phyloP scores from a whole-genome alignment of 2,888 invertebrate genomes.

The Agonum fuliginosum region DNA sequence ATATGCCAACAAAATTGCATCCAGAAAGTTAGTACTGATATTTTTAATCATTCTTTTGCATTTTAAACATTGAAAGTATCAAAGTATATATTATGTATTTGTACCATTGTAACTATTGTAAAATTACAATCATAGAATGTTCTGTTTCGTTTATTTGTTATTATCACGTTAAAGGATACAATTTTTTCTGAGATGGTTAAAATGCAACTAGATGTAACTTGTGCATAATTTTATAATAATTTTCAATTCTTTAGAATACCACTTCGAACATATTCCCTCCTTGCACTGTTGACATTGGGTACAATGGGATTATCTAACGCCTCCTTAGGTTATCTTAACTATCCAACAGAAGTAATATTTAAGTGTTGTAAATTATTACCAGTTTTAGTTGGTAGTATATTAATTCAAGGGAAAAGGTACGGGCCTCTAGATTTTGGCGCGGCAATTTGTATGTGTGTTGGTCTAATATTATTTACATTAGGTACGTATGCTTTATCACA shows the following conservation, averaged over 20 bases:
- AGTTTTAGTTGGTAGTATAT: constrained; percentile 93
- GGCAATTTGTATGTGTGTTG: constrained; percentile 90
- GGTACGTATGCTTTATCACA: constrained; percentile 74
- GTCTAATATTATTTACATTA: constrained; percentile 92
- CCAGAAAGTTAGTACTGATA: constrained; percentile 68
- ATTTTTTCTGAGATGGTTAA: too few relatives aligned
- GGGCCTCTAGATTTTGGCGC: constrained; percentile 89
- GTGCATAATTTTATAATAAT: background rate
- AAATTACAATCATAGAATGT: too few relatives aligned
- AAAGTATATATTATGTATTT: background rate
- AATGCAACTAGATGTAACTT: background rate
- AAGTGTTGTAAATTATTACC: constrained; percentile 98
- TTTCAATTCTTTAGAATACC: constrained; percentile 83
- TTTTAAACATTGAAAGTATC: too few relatives aligned
- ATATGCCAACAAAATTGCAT: constrained; percentile 76
- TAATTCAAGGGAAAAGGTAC: constrained; percentile 93
- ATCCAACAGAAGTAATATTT: constrained; percentile 97
- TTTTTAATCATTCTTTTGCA: background rate
- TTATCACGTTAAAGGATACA: too few relatives aligned
- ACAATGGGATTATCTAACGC: constrained; percentile 98
- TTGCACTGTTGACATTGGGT: constrained; percentile 92
- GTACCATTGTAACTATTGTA: background rate
- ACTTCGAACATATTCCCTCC: constrained; percentile 83
- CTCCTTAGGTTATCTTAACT: constrained; percentile 94
- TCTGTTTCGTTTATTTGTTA: too few relatives aligned